phyloP scores from a whole-genome alignment of 2,113 vertebrate species.

The Grantiella picta region DNA sequence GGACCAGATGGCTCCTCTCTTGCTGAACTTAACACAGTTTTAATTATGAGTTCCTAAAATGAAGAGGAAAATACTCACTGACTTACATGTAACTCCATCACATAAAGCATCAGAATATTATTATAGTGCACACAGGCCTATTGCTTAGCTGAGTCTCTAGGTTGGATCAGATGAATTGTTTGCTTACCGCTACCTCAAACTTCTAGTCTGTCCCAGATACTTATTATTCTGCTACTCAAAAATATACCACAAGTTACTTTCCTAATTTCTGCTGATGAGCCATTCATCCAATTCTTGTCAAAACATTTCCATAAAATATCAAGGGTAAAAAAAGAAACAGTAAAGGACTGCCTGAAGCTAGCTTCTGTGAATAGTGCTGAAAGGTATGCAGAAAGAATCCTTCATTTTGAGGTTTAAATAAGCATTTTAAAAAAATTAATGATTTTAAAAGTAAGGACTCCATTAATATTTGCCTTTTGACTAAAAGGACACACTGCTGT shows the following conservation, averaged over 20 bases:
- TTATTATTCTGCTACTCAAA: background rate
- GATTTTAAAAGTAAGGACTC: background rate
- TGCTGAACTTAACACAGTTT: constrained; percentile 92
- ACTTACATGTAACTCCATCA: background rate
- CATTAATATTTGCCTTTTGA: background rate
- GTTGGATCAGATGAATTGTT: background rate
- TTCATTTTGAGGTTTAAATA: background rate
- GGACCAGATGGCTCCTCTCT: constrained; percentile 95
- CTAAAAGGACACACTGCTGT: background rate
- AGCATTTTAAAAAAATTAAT: background rate
- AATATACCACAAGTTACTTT: background rate
- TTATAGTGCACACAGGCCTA: background rate
- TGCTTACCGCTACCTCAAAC: background rate
- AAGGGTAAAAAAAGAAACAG: background rate
- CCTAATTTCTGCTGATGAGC: background rate
- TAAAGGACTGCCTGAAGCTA: background rate
- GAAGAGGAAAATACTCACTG: constrained; percentile 21
- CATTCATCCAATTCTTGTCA: background rate
- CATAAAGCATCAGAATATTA: background rate
- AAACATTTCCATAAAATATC: background rate
- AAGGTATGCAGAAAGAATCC: background rate
- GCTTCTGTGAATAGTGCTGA: background rate
- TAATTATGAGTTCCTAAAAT: constrained; percentile 92
- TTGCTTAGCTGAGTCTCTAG: background rate
- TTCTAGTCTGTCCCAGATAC: background rate